Base-by-base conservation (phyloP, 2,113 vertebrate genomes). In the Mesembrinibis cayennensis region DNA sequence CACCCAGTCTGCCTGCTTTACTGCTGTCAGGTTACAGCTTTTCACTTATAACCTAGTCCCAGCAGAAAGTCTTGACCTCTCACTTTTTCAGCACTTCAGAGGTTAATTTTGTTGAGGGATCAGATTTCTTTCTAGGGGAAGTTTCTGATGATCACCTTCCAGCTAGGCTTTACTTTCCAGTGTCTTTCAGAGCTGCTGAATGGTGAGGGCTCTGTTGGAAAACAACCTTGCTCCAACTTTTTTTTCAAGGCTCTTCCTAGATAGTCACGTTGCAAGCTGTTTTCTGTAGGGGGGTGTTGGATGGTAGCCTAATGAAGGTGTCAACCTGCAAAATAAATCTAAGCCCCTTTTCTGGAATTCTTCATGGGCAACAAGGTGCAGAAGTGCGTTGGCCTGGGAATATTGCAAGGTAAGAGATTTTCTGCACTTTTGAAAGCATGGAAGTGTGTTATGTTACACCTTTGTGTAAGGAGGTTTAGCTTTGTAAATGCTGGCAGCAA, bases 61-160 rank as follows among this genome's bases (percentile, higher is more conserved):
- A 70, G 94, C 96, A 52, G 82, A 84, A 65, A 45, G 95, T 58
- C 91, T 91, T 97, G 97, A 98, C 97, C 97, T 97, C 97, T 87
- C 32, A 2, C 73, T 96, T 92, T 74, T 96, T 79, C 97, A 91
- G 98, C 98, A 97, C 97, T 98, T 97, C 82, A 97, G 97, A 97
- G 98, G 98, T 98, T 98, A 98, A 98, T 98, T 98, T 95, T 95
- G 87, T 97, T 91, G 95, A 97, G 92, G 97, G 98, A 98, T 99
- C 98, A 69, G 94, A 96, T 99, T 98, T 98, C 98, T 97, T 97
- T 97, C 72, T 85, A 74, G 96, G 96, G 97, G 97, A 97, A 95
- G 96, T 96, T 96, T 97, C 97, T 88, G 96, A 97, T 96, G 97
- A 98, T 96, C 97, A 96, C 96, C 94, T 97, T 92, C 95, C 71